A percentile compares a stretch with the other conserved stretches of the same genome.
phyloP scores from a whole-genome alignment of 2,888 invertebrate species.

The Aethes cnicana region DNA sequence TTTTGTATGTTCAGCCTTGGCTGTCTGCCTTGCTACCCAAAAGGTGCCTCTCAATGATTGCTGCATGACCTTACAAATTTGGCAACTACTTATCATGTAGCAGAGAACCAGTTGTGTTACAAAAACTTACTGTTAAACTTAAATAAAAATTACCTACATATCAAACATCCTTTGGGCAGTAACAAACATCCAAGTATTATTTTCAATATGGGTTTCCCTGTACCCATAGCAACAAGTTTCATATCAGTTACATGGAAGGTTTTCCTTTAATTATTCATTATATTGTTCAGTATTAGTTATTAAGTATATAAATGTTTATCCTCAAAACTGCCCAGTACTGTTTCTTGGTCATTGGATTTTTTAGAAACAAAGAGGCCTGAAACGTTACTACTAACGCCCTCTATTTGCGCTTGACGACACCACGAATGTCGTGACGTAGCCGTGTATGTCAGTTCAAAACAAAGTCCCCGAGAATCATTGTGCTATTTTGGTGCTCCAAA shows the following conservation, averaged over 20 bases:
- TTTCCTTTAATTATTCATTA: background rate
- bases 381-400: constrained; percentile 35
- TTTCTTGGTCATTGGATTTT: background rate
- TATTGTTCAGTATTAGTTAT: too few species aligned
- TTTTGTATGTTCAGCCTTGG: constrained; percentile 37
- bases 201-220: constrained; percentile 2
- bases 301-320: too few species aligned
- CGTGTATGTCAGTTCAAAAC: too few species aligned
- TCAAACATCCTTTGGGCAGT: too few species aligned
- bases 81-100: constrained; percentile 26
- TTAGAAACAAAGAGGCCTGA: background rate
- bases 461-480: too few species aligned
- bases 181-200: too few species aligned
- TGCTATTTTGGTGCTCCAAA: too few species aligned
- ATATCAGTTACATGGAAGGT: background rate
- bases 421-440: too few species aligned
- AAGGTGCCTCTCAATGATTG: constrained; percentile 43
- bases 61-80: constrained; percentile 42
- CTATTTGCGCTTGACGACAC: constrained; percentile 31
- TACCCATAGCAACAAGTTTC: constrained; percentile 1
- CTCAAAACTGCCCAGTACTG: too few species aligned
- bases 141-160: too few species aligned
- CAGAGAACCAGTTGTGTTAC: constrained; percentile 5
- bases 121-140: background rate
- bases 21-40: constrained; percentile 40